A percentile compares a stretch with the other conserved stretches of the same genome.
Evolutionary conservation across 2,113 vertebrate genomes (phyloP).

Genomic region (Chaetodon trifascialis): DNA sequence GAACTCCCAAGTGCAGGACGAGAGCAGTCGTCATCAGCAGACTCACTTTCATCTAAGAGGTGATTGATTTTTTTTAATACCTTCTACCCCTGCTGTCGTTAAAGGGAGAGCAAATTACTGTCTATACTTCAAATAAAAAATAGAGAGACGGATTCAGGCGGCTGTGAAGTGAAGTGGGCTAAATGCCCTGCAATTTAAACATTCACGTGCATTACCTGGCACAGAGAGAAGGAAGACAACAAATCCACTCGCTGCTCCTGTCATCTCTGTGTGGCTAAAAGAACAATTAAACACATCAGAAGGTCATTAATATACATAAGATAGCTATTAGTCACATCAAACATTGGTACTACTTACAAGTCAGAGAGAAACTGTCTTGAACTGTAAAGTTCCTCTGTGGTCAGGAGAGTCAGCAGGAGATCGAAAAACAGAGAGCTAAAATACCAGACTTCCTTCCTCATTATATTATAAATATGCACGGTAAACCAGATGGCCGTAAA

Average conservation of each 20-base stretch:
- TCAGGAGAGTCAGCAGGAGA: neutral
- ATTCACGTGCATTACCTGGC: neutral
- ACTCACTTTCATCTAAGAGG: too few relatives aligned
- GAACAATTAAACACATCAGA: neutral
- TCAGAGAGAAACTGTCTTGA: neutral
- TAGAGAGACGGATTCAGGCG: too few relatives aligned
- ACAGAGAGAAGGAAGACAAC: constrained; percentile 13
- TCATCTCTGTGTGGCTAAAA: neutral
- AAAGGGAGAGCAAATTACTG: too few relatives aligned
- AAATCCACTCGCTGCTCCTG: constrained; percentile 3
- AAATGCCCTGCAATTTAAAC: neutral
- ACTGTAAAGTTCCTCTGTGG: neutral
- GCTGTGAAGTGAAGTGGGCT: neutral
- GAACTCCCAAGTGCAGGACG: too few relatives aligned
- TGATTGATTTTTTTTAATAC: too few relatives aligned
- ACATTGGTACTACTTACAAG: neutral
- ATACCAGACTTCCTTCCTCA: constrained; percentile 9
- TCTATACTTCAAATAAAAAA: too few relatives aligned
- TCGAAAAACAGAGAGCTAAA: neutral
- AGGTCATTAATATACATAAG: neutral
- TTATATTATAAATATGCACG: neutral
- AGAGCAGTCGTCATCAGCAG: too few relatives aligned
- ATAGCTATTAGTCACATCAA: neutral
- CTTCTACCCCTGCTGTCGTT: too few relatives aligned
- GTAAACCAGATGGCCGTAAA: too few relatives aligned